Evolutionary conservation across 2,113 vertebrate genomes (phyloP).

Genomic region (Acanthochromis polyacanthus): DNA sequence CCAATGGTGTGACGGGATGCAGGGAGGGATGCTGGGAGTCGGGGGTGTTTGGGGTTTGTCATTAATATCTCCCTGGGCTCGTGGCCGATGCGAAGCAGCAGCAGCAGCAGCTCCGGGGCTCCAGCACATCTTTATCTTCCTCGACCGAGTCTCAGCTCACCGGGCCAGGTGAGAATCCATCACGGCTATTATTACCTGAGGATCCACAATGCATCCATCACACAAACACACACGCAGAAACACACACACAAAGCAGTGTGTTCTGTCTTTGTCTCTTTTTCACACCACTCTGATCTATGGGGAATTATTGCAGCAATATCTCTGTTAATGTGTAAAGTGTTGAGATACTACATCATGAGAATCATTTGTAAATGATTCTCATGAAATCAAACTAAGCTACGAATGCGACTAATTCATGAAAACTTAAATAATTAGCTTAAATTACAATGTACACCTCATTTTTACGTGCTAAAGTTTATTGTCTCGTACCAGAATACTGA

Average conservation of each 20-base stretch:
- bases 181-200: conserved; percentile 66
- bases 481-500: too few relatives aligned
- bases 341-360: too few relatives aligned
- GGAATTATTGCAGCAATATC: not conserved
- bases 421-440: too few relatives aligned
- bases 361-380: too few relatives aligned
- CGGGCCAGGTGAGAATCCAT: conserved; percentile 66
- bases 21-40: not conserved
- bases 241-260: not conserved
- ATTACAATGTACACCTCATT: too few relatives aligned
- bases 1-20: conserved; percentile 9
- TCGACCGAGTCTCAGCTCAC: conserved; percentile 26
- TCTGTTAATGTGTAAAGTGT: too few relatives aligned
- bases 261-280: not conserved
- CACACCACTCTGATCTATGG: not conserved
- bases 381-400: too few relatives aligned
- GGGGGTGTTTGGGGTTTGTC: conserved; percentile 4
- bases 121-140: conserved; percentile 59
- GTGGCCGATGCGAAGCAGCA: not conserved
- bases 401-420: too few relatives aligned
- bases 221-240: conserved; percentile 29
- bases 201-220: conserved; percentile 54
- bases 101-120: not conserved
- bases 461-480: too few relatives aligned
- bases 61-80: conserved; percentile 48